These are phyloP conservation scores for Adoxophyes honmai DNA, from an alignment of 1,140 invertebrate genomes.

Conservation along the genomic window DNA sequence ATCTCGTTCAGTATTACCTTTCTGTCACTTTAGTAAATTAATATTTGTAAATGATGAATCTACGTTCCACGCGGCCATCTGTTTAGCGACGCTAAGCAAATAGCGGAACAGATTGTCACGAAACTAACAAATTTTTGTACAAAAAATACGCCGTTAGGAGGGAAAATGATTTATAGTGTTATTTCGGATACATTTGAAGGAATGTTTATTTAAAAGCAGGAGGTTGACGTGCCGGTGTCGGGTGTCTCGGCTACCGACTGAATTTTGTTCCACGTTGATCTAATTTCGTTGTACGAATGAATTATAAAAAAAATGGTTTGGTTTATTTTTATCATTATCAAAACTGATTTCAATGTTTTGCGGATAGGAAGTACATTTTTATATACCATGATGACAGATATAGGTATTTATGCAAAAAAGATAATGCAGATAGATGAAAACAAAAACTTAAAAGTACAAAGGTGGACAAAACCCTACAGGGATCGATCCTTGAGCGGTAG, in stretches of 20 bases:
- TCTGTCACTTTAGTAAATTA: slow-evolving; percentile 33
- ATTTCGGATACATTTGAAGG: slow-evolving; percentile 55
- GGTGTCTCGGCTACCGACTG: slow-evolving; percentile 29
- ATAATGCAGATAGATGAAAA: too few species aligned
- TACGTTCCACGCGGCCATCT: slow-evolving; percentile 43
- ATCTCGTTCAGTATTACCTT: neutral
- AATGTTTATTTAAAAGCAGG: slow-evolving; percentile 51
- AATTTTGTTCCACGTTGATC: slow-evolving; percentile 29
- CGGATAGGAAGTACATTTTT: too few species aligned
- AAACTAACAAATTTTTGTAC: slow-evolving; percentile 68
- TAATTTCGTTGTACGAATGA: slow-evolving; percentile 15
- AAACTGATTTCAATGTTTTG: too few species aligned
- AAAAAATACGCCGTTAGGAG: slow-evolving; percentile 46
- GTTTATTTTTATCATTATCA: too few species aligned
- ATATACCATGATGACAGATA: too few species aligned
- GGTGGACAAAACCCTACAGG: too few species aligned
- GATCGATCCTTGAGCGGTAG: too few species aligned
- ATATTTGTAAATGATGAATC: slow-evolving; percentile 67
- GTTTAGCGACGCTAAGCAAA: slow-evolving; percentile 71
- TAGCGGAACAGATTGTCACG: slow-evolving; percentile 75
- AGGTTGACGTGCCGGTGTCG: slow-evolving; percentile 34
- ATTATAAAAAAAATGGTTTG: too few species aligned
- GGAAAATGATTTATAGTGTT: slow-evolving; percentile 72
- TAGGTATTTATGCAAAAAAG: too few species aligned
- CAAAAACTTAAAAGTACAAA: too few species aligned